phyloP scores from a whole-genome alignment of 2,113 vertebrate species.

The Fregata magnificens region DNA sequence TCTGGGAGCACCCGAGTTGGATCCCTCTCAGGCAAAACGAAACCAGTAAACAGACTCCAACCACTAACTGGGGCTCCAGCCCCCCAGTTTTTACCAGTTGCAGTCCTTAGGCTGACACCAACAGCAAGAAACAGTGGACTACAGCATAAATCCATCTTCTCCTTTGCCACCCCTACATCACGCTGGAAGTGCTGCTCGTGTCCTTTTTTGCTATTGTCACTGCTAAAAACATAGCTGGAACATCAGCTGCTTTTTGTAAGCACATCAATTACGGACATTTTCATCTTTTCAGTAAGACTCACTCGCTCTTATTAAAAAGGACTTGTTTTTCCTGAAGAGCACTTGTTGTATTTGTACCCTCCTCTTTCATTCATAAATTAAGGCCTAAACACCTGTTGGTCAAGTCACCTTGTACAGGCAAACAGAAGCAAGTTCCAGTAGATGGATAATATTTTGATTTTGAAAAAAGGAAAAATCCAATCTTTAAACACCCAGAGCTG shows the following conservation, averaged over 20 bases:
- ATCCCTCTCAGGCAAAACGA: background rate
- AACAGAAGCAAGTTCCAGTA: background rate
- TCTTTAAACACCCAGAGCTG: background rate
- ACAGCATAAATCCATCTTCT: background rate
- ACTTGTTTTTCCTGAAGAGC: background rate
- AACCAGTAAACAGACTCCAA: background rate
- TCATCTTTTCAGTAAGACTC: background rate
- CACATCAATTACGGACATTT: background rate
- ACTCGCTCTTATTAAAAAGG: background rate
- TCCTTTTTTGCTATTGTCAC: background rate
- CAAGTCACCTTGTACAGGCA: background rate
- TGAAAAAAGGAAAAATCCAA: background rate
- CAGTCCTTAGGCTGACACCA: background rate
- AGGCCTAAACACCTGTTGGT: background rate
- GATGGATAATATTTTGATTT: background rate
- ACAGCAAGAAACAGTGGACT: background rate
- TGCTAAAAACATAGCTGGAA: background rate
- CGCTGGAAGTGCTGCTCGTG: fast-evolving
- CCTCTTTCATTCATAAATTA: background rate
- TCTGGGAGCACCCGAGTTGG: fast-evolving
- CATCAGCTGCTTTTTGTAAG: background rate
- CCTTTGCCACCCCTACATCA: too few relatives aligned
- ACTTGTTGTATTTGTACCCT: background rate
- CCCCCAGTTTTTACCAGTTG: fast-evolving
- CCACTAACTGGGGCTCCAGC: fast-evolving